These are phyloP conservation scores for Podarcis raffonei DNA, from an alignment of 2,113 vertebrate genomes.

Conservation along the genomic window DNA sequence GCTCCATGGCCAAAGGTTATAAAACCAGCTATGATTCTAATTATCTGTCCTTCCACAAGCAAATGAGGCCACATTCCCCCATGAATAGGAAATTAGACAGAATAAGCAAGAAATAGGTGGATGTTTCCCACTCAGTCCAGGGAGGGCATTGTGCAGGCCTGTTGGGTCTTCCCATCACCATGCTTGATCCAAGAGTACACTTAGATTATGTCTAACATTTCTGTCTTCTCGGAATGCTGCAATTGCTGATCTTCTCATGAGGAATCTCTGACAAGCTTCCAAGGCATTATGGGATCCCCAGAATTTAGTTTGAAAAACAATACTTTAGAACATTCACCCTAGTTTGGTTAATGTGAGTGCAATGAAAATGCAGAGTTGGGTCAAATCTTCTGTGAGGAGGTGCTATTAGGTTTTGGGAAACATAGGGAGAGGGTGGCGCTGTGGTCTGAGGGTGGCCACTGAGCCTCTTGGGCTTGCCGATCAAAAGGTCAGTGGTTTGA, in stretches of 20 bases:
- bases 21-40: slow-evolving; percentile 31
- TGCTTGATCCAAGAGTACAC: neutral
- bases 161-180: neutral
- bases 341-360: neutral
- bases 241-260: neutral
- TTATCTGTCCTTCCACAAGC: neutral
- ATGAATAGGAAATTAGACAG: neutral
- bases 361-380: neutral
- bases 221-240: neutral
- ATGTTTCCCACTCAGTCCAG: neutral
- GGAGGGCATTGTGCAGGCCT: neutral
- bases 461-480: no score
- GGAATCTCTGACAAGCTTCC: neutral
- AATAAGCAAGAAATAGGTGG: neutral
- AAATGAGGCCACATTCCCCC: neutral
- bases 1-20: slow-evolving; percentile 25
- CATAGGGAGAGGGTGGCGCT: no score
- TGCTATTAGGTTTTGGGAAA: no score
- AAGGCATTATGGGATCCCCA: neutral
- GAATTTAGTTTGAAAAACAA: neutral
- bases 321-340: neutral
- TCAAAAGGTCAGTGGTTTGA: no score
- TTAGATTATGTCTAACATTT: neutral
- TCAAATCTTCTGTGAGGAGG: no score
- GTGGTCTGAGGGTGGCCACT: no score